phyloP scores from a whole-genome alignment of 2,113 vertebrate species.

The Todiramphus chloris region DNA sequence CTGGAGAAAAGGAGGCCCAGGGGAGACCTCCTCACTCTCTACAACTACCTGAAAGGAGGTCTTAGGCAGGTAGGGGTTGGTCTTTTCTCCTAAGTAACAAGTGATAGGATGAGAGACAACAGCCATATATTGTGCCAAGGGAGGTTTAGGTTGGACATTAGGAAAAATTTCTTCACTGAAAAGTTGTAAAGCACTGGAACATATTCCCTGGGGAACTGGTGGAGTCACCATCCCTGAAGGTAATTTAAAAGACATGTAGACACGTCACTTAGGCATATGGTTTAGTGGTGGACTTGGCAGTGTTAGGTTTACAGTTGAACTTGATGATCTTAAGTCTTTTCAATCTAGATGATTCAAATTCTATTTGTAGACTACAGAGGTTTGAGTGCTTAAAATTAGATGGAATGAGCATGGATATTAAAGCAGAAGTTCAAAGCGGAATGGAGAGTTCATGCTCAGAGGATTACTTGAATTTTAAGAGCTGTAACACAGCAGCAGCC shows the following conservation, averaged over 20 bases:
- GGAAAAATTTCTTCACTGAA: background rate
- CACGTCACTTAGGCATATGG: background rate
- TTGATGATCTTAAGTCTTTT: background rate
- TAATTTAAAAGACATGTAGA: background rate
- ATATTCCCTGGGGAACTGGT: background rate
- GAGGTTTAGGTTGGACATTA: background rate
- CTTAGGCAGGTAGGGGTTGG: rapidly evolving
- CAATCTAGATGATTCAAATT: background rate
- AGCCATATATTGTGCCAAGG: background rate
- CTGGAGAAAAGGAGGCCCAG: background rate
- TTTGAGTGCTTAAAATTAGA: background rate
- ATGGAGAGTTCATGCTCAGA: background rate
- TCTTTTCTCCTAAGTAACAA: background rate
- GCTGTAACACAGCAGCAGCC: background rate
- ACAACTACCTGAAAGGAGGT: background rate
- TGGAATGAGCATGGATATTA: background rate
- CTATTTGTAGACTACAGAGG: background rate
- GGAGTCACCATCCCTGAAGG: background rate
- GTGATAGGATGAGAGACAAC: background rate
- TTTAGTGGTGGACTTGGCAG: background rate
- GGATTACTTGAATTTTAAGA: background rate
- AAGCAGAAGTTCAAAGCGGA: background rate
- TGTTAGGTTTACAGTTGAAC: background rate
- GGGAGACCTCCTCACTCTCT: background rate
- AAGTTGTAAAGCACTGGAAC: background rate